These are phyloP conservation scores for Cochlearius cochlearius DNA, from an alignment of 2,113 vertebrate genomes.

Conservation along the genomic window DNA sequence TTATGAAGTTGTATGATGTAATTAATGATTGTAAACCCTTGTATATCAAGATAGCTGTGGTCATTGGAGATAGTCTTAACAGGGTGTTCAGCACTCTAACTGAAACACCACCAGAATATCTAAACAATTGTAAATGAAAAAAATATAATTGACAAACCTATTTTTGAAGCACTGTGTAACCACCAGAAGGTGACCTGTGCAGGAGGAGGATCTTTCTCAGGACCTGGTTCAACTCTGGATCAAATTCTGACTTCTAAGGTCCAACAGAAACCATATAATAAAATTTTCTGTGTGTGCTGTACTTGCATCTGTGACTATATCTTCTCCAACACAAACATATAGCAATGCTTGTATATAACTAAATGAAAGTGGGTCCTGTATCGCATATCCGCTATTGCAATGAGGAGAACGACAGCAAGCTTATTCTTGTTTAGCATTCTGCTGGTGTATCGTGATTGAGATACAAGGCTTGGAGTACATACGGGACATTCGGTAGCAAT, in stretches of 20 bases:
- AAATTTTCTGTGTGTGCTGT: background rate
- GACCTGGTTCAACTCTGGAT: background rate
- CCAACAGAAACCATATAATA: background rate
- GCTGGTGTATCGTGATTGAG: background rate
- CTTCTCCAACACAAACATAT: background rate
- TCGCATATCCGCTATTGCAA: background rate
- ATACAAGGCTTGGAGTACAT: background rate
- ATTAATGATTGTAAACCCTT: background rate
- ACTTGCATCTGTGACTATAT: background rate
- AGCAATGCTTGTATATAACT: background rate
- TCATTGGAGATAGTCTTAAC: background rate
- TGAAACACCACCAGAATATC: background rate
- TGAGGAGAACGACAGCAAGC: background rate
- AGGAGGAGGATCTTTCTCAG: background rate
- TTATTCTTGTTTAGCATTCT: background rate
- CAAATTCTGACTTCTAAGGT: background rate
- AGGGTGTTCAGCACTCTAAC: background rate
- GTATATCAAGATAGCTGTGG: background rate
- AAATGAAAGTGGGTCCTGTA: background rate
- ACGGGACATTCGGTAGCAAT: background rate
- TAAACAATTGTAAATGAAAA: background rate
- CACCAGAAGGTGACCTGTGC: background rate
- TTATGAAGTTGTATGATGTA: too few species aligned
- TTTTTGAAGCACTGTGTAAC: background rate
- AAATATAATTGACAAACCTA: background rate